Conservation (phyloP, 2,797 vertebrate species). For the Falco concolor region DNA sequence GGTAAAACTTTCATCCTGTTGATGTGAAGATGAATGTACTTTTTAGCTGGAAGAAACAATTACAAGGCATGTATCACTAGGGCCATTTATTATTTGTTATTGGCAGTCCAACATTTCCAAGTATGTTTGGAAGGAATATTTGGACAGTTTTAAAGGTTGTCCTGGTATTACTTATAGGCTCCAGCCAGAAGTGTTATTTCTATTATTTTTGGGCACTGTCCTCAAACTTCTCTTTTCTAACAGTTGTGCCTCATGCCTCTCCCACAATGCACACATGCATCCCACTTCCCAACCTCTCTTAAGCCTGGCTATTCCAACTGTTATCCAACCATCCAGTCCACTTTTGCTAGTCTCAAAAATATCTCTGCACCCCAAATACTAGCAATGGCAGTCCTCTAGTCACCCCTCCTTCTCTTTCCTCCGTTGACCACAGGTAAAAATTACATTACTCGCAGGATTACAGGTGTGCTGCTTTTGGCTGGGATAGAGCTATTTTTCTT, state of each 20-base stretch:
- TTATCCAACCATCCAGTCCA: neutral
- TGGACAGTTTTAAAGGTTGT: neutral
- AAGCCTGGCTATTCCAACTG: neutral
- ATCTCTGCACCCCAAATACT: neutral
- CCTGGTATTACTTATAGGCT: neutral
- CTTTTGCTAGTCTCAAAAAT: neutral
- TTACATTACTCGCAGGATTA: neutral
- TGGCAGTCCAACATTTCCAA: neutral
- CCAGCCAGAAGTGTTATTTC: neutral
- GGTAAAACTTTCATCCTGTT: neutral
- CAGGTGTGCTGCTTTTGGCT: neutral
- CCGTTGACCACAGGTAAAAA: neutral
- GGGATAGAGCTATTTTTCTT: neutral
- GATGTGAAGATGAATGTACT: neutral
- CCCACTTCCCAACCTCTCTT: neutral
- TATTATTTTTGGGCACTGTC: neutral
- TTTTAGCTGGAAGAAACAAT: neutral
- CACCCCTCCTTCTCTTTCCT: neutral
- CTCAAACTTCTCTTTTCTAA: neutral
- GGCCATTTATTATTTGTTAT: neutral
- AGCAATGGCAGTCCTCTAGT: accelerated
- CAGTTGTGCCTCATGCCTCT: neutral
- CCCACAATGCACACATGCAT: neutral
- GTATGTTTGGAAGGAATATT: neutral
- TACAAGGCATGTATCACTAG: neutral